These are phyloP conservation scores for Drosophila vallismaia DNA, from an alignment of 2,888 invertebrate genomes.

Conservation along the genomic window DNA sequence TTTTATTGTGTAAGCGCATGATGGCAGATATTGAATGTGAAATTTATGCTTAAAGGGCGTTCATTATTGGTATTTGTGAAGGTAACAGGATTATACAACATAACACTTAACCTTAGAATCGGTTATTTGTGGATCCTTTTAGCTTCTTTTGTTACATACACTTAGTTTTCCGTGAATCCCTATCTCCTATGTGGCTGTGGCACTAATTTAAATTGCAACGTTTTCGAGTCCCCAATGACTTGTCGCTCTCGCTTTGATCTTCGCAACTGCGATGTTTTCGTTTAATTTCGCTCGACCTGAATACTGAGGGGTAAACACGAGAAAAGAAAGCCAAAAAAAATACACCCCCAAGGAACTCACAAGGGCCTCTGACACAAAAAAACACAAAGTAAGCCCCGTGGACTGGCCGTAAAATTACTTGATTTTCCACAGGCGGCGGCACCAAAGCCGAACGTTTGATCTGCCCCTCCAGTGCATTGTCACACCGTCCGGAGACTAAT, in stretches of 20 bases:
- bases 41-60: not conserved
- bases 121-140: not conserved
- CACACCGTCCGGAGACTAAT: slow-evolving; percentile 48
- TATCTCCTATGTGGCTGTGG: slow-evolving; percentile 16
- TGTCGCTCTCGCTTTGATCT: slow-evolving; percentile 44
- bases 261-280: slow-evolving; percentile 41
- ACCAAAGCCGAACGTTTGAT: slow-evolving; percentile 63
- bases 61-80: not conserved
- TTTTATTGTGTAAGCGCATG: not conserved
- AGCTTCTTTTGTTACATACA: not conserved
- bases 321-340: slow-evolving; percentile 12
- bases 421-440: slow-evolving; percentile 3
- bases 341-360: slow-evolving; percentile 1
- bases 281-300: slow-evolving; percentile 37
- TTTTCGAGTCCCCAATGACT: slow-evolving; percentile 29
- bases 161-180: not conserved
- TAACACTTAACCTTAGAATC: not conserved
- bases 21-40: not conserved
- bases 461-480: slow-evolving; percentile 57
- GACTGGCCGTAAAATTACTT: slow-evolving; percentile 12
- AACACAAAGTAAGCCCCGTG: slow-evolving; percentile 32
- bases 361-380: not conserved
- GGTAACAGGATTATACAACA: not conserved
- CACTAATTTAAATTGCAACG: slow-evolving; percentile 30
- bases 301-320: slow-evolving; percentile 27